Base-by-base conservation (phyloP, 2,797 vertebrate genomes). In the Dendrocincla fuliginosa region DNA sequence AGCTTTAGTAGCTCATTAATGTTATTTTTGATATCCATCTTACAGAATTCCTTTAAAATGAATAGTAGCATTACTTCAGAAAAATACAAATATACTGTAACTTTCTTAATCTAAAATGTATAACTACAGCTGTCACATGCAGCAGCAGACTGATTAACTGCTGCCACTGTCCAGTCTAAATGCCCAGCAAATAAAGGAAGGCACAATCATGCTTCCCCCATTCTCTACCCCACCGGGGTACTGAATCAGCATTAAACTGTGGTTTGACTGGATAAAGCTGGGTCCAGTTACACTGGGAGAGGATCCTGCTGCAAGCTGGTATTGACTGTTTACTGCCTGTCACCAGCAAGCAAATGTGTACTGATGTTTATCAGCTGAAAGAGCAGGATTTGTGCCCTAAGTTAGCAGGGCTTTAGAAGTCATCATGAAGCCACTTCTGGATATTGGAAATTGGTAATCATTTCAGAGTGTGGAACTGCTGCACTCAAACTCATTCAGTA, bases 1-100 rank as follows among this genome's bases (percentile, higher is more conserved):
- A 98, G 97, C 97, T 96, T 97, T 98, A 98, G 97, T 97, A 98
- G 97, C 98, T 98, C 98, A 98, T 98, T 98, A 98, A 97, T 97
- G 97, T 98, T 97, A 98, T 97, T 98, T 98, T 97, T 98, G 97
- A 98, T 98, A 98, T 97, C 91, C 97, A 98, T 98, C 97, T 97
- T 97, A 96, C 61, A 95, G 96, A 93, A 93, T 97, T 94, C 95
- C 96, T 97, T 97, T 94, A 97, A 91, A 97, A 97, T 78, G 93
- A 97, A 95, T 32, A 95, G 90, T 56, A 95, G 64, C 50, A 80
- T 81, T 89, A 92, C 90, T 97, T 97, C 93, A 84, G 71, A 90
- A 93, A 94, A 97, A 93, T 77, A 92, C 82, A 95, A 95, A 97
- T 84, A 96, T 13, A 89, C 35, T 95, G 44, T 89, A 91, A 94